Percentiles rank a stretch among this genome's conserved stretches.
Evolutionary conservation across 2,113 vertebrate genomes (phyloP).

Genomic region (Origma solitaria): DNA sequence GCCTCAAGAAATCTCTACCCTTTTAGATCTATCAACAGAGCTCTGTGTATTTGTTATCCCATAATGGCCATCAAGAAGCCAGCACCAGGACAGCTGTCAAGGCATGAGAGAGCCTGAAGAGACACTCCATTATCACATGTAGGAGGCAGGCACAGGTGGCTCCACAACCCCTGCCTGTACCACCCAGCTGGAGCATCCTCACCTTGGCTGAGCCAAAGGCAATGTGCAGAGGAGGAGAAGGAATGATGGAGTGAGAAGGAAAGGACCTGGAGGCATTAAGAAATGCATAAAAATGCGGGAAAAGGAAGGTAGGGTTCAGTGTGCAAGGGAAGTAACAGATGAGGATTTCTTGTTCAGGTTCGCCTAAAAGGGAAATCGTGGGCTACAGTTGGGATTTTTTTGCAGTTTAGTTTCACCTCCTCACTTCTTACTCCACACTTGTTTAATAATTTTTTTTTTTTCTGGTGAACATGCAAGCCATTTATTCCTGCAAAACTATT

Average conservation of each 20-base stretch:
- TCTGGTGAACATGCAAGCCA: not conserved
- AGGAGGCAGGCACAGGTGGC: not conserved
- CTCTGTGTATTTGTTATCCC: slow-evolving; percentile 37
- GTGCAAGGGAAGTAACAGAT: rapidly evolving
- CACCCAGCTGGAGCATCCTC: not conserved
- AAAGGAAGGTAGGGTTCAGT: not conserved
- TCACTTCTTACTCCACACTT: not conserved
- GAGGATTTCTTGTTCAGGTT: rapidly evolving
- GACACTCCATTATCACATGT: slow-evolving; percentile 18
- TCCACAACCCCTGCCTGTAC: not conserved
- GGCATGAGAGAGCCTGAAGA: slow-evolving; percentile 8
- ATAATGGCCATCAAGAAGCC: slow-evolving; percentile 51
- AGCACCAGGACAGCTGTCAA: slow-evolving; percentile 50
- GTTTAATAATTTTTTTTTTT: not conserved
- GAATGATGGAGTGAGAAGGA: rapidly evolving
- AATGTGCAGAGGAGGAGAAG: rapidly evolving
- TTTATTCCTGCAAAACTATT: not conserved
- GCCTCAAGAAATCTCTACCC: slow-evolving; percentile 59
- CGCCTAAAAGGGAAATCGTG: not conserved
- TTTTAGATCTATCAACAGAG: slow-evolving; percentile 37
- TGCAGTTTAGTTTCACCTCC: not conserved
- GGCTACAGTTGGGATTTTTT: rapidly evolving
- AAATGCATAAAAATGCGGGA: not conserved
- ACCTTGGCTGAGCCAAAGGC: not conserved
- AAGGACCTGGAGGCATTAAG: not conserved